Evolutionary conservation across 2,113 vertebrate species (phyloP).

Genomic region (Lophotis ruficrista): DNA sequence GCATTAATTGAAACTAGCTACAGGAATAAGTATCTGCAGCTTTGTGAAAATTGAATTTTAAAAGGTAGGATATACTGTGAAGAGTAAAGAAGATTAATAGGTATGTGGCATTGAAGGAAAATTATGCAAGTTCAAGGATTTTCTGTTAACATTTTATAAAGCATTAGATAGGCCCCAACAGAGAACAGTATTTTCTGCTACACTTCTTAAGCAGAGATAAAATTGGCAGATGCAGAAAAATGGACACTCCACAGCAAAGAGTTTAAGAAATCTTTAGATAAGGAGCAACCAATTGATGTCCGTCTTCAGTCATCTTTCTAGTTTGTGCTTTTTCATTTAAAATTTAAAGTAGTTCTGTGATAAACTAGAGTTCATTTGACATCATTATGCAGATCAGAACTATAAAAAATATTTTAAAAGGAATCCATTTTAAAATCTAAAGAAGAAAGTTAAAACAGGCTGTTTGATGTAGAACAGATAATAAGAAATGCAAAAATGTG

Average conservation of each 20-base stretch:
- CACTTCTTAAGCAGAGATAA: not conserved
- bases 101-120: not conserved
- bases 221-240: not conserved
- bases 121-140: not conserved
- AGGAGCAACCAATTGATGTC: not conserved
- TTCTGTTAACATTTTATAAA: conserved; percentile 9
- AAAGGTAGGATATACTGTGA: not conserved
- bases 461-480: conserved; percentile 1
- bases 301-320: not conserved
- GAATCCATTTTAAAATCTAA: not conserved
- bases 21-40: not conserved
- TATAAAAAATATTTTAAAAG: not conserved
- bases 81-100: not conserved
- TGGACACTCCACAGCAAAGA: not conserved
- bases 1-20: not conserved
- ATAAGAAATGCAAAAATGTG: not conserved
- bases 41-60: not conserved
- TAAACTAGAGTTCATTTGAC: not conserved
- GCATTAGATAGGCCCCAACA: not conserved
- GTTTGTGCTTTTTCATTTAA: not conserved
- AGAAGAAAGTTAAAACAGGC: not conserved
- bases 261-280: not conserved
- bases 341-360: conserved; percentile 16
- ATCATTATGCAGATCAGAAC: not conserved
- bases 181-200: not conserved